Percentiles rank a stretch among this genome's conserved stretches.
Evolutionary conservation across 2,113 vertebrate genomes (phyloP).

Genomic region (Thunnus maccoyii): DNA sequence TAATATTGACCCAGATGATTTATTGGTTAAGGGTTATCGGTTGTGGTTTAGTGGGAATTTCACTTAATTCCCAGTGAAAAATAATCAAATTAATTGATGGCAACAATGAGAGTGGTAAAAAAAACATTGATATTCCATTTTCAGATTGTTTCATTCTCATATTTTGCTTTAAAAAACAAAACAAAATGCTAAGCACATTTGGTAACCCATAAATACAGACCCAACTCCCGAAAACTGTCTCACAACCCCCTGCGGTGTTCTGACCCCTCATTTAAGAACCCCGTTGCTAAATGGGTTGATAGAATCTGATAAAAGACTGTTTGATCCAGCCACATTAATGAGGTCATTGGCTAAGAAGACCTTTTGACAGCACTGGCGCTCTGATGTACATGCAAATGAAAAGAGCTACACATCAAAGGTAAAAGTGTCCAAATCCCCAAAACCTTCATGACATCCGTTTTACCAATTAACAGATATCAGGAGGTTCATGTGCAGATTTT

Average conservation of each 20-base stretch:
- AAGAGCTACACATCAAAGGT: constrained; percentile 44
- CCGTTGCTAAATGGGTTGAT: constrained; percentile 26
- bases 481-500: constrained; percentile 11
- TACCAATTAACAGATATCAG: background rate
- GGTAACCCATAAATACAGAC: background rate
- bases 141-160: background rate
- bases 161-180: background rate
- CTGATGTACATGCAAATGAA: constrained; percentile 48
- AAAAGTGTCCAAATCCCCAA: constrained; percentile 23
- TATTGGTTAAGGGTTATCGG: no score
- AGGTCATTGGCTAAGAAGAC: constrained; percentile 58
- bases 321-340: constrained; percentile 60
- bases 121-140: background rate
- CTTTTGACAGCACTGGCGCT: constrained; percentile 38
- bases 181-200: background rate
- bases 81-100: background rate
- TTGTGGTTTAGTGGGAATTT: no score
- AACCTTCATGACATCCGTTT: background rate
- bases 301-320: constrained; percentile 47
- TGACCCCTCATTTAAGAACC: constrained; percentile 14
- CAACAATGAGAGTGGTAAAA: background rate
- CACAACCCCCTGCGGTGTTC: background rate
- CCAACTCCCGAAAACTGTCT: background rate
- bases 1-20: no score
- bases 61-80: background rate